Evolutionary conservation across 2,888 invertebrate species (phyloP), one percentile per base, ranked within the genome.

Genomic region (Pristionchus maxplancki): DNA sequence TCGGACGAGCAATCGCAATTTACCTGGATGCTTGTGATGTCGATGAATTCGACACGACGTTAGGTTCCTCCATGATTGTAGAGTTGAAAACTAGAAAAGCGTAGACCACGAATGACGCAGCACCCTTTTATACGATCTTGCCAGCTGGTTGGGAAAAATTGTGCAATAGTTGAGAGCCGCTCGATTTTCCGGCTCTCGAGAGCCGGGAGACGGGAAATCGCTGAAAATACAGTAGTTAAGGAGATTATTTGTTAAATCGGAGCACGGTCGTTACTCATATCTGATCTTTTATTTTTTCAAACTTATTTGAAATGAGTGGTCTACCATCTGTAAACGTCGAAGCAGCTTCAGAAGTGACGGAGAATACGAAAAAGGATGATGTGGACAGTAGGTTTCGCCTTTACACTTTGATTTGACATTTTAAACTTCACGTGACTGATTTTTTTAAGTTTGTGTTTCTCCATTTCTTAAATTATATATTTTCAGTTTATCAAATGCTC

Each of bases 31-130:
- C 44, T 78, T 78, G 78, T 78, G 78, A 44, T 44, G 78, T 78
- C 78, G 44, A 48, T 78, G 78, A 44, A 78, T 40, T 78, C 78
- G 78, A 78, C 78, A 40, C 78, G 8, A 28, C 28, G 40, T n/a
- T 78, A n/a, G 78, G 44, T 78, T 78, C 78, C n/a, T 78, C 78
- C 78, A 78, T 78, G 78, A 78, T 78, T 48, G 78, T 40, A 78
- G 78, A 28, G n/a, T 78, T 44, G 44, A 17, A n/a, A 78, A 48
- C 78, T 78, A 34, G 44, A 40, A 78, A 78, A n/a, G n/a, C 2
- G 11, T 40, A n/a, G 11, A 48, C 13, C n/a, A 78, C 44, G 44
- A 48, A 48, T 78, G 78, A 78, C 78, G 44, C 78, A 78, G 28
- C 15, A 9, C n/a, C 44, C 44, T 78, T 78, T 44, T 78, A 78